Conservation (phyloP, 2,113 vertebrate genomes). For the rat (Rattus norvegicus) region DNA sequence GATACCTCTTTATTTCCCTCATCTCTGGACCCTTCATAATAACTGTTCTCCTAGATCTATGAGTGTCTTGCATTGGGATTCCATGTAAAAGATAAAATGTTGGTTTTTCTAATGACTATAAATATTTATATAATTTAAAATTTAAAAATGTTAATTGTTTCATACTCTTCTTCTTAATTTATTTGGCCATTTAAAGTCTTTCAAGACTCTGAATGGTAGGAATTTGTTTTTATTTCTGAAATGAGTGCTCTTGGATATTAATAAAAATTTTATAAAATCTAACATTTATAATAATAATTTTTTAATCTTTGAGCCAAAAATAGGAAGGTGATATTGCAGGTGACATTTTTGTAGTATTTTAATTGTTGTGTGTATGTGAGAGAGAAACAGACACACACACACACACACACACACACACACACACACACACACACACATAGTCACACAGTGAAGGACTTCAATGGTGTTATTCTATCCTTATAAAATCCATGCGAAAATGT, state of each 20-base stretch:
- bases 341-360: not conserved
- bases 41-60: not conserved
- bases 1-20: not conserved
- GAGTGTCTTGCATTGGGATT: not conserved
- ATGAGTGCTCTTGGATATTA: not conserved
- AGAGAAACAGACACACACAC: not conserved
- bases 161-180: not conserved
- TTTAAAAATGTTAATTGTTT: too few species aligned
- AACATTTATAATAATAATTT: not conserved
- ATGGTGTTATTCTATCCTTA: too few species aligned
- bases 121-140: not conserved
- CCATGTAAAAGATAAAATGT: too few species aligned
- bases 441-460: not conserved
- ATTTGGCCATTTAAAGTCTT: not conserved
- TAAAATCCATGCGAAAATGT: not conserved
- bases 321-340: not conserved
- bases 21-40: too few species aligned
- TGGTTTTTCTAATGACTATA: not conserved
- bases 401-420: not conserved
- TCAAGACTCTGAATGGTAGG: not conserved
- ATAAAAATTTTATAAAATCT: not conserved
- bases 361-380: not conserved
- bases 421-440: not conserved
- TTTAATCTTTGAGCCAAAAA: not conserved
- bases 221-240: not conserved